Conservation (phyloP, 2,797 vertebrate genomes). For the Sarcophilus harrisii region DNA sequence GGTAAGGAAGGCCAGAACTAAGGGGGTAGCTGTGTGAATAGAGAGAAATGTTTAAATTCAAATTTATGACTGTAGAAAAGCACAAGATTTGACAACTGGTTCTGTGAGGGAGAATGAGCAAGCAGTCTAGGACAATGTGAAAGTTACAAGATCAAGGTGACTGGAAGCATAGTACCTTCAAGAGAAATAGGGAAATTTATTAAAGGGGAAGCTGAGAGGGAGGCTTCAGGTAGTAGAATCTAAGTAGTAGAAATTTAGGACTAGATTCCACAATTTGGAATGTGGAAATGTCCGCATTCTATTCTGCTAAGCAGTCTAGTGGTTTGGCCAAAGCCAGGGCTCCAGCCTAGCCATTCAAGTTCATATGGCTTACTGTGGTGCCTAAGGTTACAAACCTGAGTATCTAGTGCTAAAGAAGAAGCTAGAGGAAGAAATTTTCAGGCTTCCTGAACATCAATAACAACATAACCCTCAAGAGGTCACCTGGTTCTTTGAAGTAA, state of each 20-base stretch:
- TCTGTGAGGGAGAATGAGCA: not conserved
- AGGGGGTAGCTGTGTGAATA: not conserved
- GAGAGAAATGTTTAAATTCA: not conserved
- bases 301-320: not conserved
- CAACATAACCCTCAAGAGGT: slow-evolving; percentile 67
- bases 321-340: not conserved
- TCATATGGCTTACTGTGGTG: slow-evolving; percentile 34
- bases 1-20: not conserved
- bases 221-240: not conserved
- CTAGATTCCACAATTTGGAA: not conserved
- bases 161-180: not conserved
- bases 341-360: not conserved
- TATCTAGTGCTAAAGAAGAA: slow-evolving; percentile 79
- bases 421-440: slow-evolving; percentile 80
- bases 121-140: not conserved
- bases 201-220: not conserved
- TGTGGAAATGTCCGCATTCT: not conserved
- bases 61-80: not conserved
- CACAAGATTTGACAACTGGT: not conserved
- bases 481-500: slow-evolving; percentile 84
- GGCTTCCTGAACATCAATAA: slow-evolving; percentile 69
- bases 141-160: not conserved
- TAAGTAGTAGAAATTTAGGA: not conserved
- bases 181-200: not conserved
- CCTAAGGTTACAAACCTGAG: slow-evolving; percentile 81